Conservation (phyloP, 2,797 vertebrate species). For the Hafferia zeledoni region DNA sequence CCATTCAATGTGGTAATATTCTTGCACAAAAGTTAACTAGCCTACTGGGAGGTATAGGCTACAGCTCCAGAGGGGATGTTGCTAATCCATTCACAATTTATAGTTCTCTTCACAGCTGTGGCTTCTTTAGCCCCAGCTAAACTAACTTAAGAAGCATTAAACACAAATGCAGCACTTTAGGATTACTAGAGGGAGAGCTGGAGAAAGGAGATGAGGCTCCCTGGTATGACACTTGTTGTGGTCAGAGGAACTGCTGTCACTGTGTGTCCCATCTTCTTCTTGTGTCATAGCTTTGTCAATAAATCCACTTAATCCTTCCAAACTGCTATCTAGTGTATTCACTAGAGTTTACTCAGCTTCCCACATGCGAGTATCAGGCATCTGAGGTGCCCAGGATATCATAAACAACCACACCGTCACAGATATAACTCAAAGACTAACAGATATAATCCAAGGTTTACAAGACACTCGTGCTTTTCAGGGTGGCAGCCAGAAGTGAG, state of each 20-base stretch:
- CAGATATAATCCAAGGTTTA: not conserved
- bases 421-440: accelerated
- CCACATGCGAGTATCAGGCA: not conserved
- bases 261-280: not conserved
- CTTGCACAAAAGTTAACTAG: not conserved
- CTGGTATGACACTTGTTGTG: not conserved
- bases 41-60: not conserved
- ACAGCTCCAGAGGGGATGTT: not conserved
- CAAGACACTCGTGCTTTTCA: accelerated
- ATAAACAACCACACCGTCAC: not conserved
- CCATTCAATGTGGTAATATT: not conserved
- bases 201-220: not conserved
- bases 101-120: not conserved
- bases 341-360: not conserved
- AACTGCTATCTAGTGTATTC: not conserved
- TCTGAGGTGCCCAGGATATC: not conserved
- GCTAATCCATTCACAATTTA: constrained; percentile 7
- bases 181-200: not conserved
- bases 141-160: not conserved
- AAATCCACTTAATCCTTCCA: not conserved
- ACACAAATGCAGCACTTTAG: not conserved
- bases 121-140: not conserved
- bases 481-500: not conserved
- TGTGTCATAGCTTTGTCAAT: not conserved
- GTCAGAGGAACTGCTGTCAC: not conserved